A percentile compares a stretch with the other conserved stretches of the same genome.
phyloP scores from a whole-genome alignment of 2,113 vertebrate species.

The Ctenodactylus gundi region DNA sequence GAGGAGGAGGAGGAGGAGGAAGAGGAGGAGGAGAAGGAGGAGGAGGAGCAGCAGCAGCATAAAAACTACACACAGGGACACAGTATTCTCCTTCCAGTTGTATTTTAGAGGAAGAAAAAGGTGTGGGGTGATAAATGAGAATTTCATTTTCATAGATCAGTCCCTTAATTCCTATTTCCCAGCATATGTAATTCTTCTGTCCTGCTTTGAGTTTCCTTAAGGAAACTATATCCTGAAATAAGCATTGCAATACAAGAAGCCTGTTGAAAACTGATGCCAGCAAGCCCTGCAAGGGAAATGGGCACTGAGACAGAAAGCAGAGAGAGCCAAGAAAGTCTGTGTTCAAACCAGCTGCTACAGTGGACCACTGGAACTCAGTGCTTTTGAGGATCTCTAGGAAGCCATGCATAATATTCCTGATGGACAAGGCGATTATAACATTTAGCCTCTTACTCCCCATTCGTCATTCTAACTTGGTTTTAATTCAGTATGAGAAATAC shows the following conservation, averaged over 20 bases:
- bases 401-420: not conserved
- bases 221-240: not conserved
- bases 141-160: constrained; percentile 26
- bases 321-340: not conserved
- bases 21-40: no score
- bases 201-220: not conserved
- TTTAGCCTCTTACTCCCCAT: not conserved
- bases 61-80: not conserved
- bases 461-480: not conserved
- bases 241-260: not conserved
- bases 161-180: constrained; percentile 17
- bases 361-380: not conserved
- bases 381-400: not conserved
- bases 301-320: not conserved
- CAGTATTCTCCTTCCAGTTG: not conserved
- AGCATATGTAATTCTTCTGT: not conserved
- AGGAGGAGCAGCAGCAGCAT: no score
- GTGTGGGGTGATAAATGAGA: not conserved
- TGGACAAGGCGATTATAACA: not conserved
- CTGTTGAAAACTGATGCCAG: not conserved
- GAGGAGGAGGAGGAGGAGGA: no score
- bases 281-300: not conserved
- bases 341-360: not conserved
- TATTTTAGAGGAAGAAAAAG: not conserved
- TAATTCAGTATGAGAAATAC: not conserved